Base-by-base conservation (phyloP, 2,888 invertebrate genomes). In the Agriopis leucophaearia region DNA sequence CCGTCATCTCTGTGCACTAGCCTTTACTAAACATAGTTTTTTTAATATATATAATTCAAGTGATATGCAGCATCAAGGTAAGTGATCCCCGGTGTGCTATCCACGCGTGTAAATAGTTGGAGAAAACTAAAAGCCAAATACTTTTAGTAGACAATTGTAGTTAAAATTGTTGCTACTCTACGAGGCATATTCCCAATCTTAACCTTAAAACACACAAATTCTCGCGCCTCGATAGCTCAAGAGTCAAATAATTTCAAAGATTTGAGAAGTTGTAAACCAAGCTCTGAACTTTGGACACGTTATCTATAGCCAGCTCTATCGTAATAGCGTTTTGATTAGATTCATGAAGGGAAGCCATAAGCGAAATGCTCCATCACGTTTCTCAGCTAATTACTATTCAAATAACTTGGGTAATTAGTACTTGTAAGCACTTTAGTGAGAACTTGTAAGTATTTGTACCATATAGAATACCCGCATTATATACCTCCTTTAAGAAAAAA, bases 281-380 rank as follows among this genome's bases (percentile, higher is more conserved):
- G 40, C 48, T 45, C 10, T 7, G 40, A 62, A 66, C 52, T 66
- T 66, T 62, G 1, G 66, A 62, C 61, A 66, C 40, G 18, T 47
- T 56, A 66, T 60, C 61, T 44, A 15, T 35, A 7, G 38, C 15
- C 38, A 27, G 27, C 8, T 8, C 8, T 27, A 27, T 18, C 48
- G 38, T 54, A 54, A 27, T 50, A 60, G 42, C 35, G 15, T 50
- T 50, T 36, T 51, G 56, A 66, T 66, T 61, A 61, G 55, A 42
- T 66, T 56, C 15, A 42, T 54, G 13, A 56, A 40, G 38, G 35
- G 16, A 42, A 27, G 36, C n/a, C 15, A 27, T 45, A 8, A 44
- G 52, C 45, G 27, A 27, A 27, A 27, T 27, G 27, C 27, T 15
- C 9, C 35, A 57, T 56, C 44, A 27, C 44, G 45, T 55, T 16